Evolutionary conservation across 2,797 vertebrate genomes (phyloP).

Genomic region (Gallinago solitaria): DNA sequence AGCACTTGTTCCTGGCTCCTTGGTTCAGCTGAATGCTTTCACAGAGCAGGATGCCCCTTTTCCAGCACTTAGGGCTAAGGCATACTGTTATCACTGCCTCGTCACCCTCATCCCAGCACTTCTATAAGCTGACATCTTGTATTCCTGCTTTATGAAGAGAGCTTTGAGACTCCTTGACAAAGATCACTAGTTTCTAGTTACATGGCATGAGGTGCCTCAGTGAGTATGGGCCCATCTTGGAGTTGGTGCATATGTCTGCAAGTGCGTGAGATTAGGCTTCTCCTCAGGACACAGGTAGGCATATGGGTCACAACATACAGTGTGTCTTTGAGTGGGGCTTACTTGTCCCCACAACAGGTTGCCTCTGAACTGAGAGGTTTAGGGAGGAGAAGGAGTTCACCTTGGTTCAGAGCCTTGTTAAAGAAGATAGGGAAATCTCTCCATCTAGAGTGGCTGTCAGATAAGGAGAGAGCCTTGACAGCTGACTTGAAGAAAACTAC

Average conservation of each 20-base stretch:
- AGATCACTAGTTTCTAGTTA: background rate
- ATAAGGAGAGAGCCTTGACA: background rate
- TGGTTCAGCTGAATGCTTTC: background rate
- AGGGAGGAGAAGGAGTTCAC: background rate
- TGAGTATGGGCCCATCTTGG: background rate
- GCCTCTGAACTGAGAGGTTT: background rate
- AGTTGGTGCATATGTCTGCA: background rate
- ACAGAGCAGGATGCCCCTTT: background rate
- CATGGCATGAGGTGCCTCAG: background rate
- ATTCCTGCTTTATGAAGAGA: background rate
- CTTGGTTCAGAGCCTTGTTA: background rate
- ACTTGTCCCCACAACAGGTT: background rate
- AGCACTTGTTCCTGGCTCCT: background rate
- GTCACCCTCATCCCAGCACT: fast-evolving
- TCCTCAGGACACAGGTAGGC: background rate
- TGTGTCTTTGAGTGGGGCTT: background rate
- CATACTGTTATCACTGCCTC: fast-evolving
- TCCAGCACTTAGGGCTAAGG: background rate
- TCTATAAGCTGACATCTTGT: background rate
- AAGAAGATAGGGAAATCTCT: background rate
- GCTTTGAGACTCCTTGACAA: background rate
- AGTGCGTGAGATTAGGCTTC: background rate
- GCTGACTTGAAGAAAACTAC: background rate
- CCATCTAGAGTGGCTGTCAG: background rate
- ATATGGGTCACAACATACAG: fast-evolving